Conservation (phyloP, 1,140 invertebrate species). For the Formica exsecta region DNA sequence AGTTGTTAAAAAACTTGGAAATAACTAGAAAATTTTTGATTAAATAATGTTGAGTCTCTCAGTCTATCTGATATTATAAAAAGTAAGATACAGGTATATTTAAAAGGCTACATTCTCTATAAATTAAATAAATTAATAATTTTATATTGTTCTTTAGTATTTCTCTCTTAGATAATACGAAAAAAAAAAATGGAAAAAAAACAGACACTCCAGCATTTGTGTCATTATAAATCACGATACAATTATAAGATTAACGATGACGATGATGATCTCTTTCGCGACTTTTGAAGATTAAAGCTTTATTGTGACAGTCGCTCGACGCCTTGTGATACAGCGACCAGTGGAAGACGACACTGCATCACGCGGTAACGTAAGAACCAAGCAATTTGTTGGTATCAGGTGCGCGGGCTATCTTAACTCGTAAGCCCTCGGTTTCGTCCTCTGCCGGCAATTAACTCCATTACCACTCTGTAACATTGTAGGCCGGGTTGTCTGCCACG, state of each 20-base stretch:
- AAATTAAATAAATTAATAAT: background rate
- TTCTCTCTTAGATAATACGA: background rate
- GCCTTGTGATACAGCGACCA: slow-evolving; percentile 53
- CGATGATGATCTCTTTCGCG: slow-evolving; percentile 18
- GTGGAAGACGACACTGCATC: slow-evolving; percentile 71
- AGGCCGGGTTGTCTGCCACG: slow-evolving; percentile 74
- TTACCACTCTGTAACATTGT: slow-evolving; percentile 85
- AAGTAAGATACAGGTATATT: background rate
- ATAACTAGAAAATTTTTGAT: background rate
- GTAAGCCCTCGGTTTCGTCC: slow-evolving; percentile 81
- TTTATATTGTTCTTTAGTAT: background rate
- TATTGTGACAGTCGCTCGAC: slow-evolving; percentile 2
- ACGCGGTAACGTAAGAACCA: slow-evolving; percentile 78
- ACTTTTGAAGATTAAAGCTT: slow-evolving; percentile 61
- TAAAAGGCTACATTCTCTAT: background rate
- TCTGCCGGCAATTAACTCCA: slow-evolving; percentile 84
- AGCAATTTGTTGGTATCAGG: slow-evolving; percentile 86
- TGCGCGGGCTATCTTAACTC: slow-evolving; percentile 83
- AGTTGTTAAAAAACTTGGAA: background rate
- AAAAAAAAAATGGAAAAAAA: background rate
- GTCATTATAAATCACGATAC: slow-evolving; percentile 15
- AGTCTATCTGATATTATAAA: background rate
- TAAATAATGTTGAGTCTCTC: background rate
- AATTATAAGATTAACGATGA: slow-evolving; percentile 23
- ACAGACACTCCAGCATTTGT: background rate